These are phyloP conservation scores for Lophochroa leadbeateri DNA, from an alignment of 2,113 vertebrate species.

Conservation along the genomic window DNA sequence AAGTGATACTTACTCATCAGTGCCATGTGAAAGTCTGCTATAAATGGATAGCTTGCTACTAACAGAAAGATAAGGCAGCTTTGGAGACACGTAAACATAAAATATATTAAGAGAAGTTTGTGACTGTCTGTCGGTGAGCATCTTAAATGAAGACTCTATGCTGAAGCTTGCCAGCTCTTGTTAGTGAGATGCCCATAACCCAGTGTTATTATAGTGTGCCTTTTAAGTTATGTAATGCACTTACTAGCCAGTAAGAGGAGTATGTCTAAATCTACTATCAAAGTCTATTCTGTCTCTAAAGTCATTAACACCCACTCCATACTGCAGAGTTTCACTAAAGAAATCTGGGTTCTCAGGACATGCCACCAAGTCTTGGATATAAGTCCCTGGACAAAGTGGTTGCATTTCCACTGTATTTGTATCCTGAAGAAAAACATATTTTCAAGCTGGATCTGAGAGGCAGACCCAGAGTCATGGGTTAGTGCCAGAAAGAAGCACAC, in stretches of 20 bases:
- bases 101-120: neutral
- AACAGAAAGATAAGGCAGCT: neutral
- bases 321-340: neutral
- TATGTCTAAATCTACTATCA: neutral
- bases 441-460: neutral
- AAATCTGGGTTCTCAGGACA: neutral
- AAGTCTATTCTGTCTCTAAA: neutral
- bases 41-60: neutral
- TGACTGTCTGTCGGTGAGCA: neutral
- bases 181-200: neutral
- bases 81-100: neutral
- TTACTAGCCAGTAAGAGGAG: neutral
- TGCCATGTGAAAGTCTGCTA: neutral
- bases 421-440: constrained; percentile 4
- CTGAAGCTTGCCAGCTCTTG: neutral
- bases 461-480: neutral
- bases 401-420: neutral
- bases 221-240: neutral
- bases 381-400: neutral
- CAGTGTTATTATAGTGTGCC: neutral
- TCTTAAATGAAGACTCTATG: neutral
- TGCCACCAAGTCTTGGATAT: fast-evolving
- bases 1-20: neutral
- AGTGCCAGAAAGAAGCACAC: constrained; percentile 9
- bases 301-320: neutral